Base-by-base conservation (phyloP, 2,797 vertebrate species). In the Acipenser oxyrinchus region DNA sequence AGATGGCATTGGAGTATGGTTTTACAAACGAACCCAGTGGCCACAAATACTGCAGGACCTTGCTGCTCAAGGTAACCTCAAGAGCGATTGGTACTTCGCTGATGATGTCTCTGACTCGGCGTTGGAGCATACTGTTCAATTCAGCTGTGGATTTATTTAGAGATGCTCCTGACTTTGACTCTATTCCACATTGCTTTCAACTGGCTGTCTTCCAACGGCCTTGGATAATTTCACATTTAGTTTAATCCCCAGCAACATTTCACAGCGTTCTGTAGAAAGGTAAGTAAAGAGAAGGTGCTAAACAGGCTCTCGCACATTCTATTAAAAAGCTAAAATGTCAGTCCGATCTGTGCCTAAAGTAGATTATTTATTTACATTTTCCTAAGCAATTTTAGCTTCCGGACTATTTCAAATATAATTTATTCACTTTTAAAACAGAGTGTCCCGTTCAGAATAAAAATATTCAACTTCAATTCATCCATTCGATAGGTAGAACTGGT, bases 111-210 rank as follows among this genome's bases (percentile, higher is more conserved):
- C 12, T 11, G 2, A 5, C 12, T 7, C 2, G 55, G 55, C 3
- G 3, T 58, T 58, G 6, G 15, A 6, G 55, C 7, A 15, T 58
- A 58, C 15, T 58, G 55, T 58, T 15, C 55, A 58, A 13, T 3
- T 11, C 55, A 58, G 6, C 55, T n/a, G 13, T 13, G 9, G 55
- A 5, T 4, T 37, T 58, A 58, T 58, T 58, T 11, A 37, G 12
- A n/a, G 55, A 58, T n/a, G 10, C 2, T 58, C 55, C 55, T 58
- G 55, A 58, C 37, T 15, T 18, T n/a, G n/a, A 53, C 15, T 64
- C 13, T 51, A 64, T 52, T 64, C 51, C 63, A 64, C 15, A 52
- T 49, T 53, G 51, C 13, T 8, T 12, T 57, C 64, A n/a, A 9
- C 52, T 48, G 52, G 18, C 51, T 65, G 51, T 48, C 10, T 52